These are phyloP conservation scores for Dynastes grantii DNA, from an alignment of 2,888 invertebrate species.

Conservation along the genomic window DNA sequence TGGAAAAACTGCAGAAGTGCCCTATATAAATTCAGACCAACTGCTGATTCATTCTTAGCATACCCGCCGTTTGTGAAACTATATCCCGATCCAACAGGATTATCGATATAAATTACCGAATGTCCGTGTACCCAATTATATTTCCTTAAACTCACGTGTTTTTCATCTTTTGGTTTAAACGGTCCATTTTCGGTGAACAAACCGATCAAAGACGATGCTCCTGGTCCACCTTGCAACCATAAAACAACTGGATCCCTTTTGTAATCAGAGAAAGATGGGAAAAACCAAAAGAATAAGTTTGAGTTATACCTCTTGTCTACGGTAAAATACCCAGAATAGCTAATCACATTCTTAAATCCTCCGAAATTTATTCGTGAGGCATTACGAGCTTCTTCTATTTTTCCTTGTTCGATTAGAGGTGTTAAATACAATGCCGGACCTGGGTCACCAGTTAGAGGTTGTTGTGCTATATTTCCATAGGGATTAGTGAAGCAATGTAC, in stretches of 20 bases:
- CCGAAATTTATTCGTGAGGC: slow-evolving; percentile 73
- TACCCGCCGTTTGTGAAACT: slow-evolving; percentile 91
- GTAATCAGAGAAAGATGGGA: slow-evolving; percentile 77
- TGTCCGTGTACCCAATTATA: slow-evolving; percentile 87
- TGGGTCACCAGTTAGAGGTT: slow-evolving; percentile 61
- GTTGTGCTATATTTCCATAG: slow-evolving; percentile 57
- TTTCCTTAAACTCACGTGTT: slow-evolving; percentile 74
- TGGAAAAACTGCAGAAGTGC: slow-evolving; percentile 88
- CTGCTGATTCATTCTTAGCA: slow-evolving; percentile 84
- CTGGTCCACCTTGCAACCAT: slow-evolving; percentile 92
- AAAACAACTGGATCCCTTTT: slow-evolving; percentile 81
- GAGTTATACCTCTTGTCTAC: slow-evolving; percentile 85
- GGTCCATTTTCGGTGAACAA: slow-evolving; percentile 91
- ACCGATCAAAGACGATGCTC: slow-evolving; percentile 85
- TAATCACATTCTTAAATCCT: slow-evolving; percentile 75
- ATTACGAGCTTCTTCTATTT: slow-evolving; percentile 77
- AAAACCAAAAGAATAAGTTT: slow-evolving; percentile 94
- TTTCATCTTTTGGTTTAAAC: slow-evolving; percentile 71
- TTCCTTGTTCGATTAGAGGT: slow-evolving; percentile 81
- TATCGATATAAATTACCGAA: slow-evolving; percentile 91
- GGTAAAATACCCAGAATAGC: slow-evolving; percentile 88
- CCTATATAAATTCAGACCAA: slow-evolving; percentile 85
- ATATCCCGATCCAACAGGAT: slow-evolving; percentile 94
- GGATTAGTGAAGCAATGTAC: slow-evolving; percentile 53
- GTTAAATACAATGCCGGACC: slow-evolving; percentile 83